Conservation (phyloP, 2,113 vertebrate species). For the Pituophis catenifer region DNA sequence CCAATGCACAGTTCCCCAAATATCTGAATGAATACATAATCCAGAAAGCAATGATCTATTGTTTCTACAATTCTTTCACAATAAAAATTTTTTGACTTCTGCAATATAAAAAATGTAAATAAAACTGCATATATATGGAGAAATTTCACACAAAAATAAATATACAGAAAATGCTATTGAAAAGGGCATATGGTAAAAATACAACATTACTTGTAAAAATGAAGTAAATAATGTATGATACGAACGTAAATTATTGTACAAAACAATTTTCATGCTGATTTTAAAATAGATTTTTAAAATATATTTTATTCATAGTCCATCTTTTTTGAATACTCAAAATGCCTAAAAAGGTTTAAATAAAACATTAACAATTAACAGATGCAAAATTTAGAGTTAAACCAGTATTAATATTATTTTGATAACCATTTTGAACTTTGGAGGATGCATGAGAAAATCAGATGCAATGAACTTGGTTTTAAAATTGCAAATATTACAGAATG, state of each 20-base stretch:
- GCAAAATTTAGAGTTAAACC: neutral
- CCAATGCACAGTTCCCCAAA: neutral
- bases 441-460: neutral
- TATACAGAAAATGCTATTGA: neutral
- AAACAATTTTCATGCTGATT: neutral
- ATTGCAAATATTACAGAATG: neutral
- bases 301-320: neutral
- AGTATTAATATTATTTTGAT: neutral
- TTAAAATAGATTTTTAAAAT: neutral
- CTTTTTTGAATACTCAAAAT: neutral
- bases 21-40: neutral
- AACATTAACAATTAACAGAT: neutral
- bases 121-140: neutral
- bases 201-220: neutral
- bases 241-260: neutral
- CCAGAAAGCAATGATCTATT: neutral
- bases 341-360: neutral
- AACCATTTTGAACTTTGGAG: neutral
- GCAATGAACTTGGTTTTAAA: neutral
- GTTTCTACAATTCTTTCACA: neutral
- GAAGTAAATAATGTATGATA: neutral
- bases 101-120: neutral
- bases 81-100: too few relatives aligned
- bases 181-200: neutral
- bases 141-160: neutral